Base-by-base conservation (phyloP, 2,113 vertebrate genomes). In the Lepidothrix coronata region DNA sequence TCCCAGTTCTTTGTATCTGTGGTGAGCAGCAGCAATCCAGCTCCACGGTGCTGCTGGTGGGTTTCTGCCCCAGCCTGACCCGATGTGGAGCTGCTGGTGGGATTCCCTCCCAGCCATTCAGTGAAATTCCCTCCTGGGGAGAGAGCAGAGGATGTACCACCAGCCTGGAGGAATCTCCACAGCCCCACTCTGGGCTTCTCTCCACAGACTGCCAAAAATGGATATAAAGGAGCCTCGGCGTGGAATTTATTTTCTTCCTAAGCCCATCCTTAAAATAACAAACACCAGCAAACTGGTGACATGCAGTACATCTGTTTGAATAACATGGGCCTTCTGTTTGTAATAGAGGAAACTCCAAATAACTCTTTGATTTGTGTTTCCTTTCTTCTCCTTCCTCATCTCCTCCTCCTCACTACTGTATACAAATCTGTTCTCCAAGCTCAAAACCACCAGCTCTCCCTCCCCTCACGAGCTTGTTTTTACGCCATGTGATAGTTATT, bases 221-320 rank as follows among this genome's bases (percentile, higher is more conserved):
- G 94, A 6, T 91, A 79, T 82, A 79, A 85, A 91, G 67, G 84
- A 95, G 93, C 77, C 77, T 93, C 39, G 10, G 44, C 31, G 70
- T 66, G 77, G 93, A 91, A 93, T 93, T 95, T 96, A 92, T 96
- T 95, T 96, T 96, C 94, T 94, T 89, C 93, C 91, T 65, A 2
- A 91, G 92, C 74, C 80, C 88, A 68, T 96, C 90, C 88, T 86
- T 96, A 96, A 97, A 97, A 97, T 96, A 97, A 96, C 93, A 97
- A 96, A 95, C 93, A 59, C 11, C 81, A 91, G 85, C 89, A 75
- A 96, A 8, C 65, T 28, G 90, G 83, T 93, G 95, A 86, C 95
- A 95, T 0, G 68, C 20, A 1, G 73, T 71, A 89, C 93, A 68
- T 95, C 83, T 96, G 95, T 39, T 92, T 35, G 76, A 93, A 81